Base-by-base conservation (phyloP, 2,888 invertebrate species). In the Galeruca laticollis region DNA sequence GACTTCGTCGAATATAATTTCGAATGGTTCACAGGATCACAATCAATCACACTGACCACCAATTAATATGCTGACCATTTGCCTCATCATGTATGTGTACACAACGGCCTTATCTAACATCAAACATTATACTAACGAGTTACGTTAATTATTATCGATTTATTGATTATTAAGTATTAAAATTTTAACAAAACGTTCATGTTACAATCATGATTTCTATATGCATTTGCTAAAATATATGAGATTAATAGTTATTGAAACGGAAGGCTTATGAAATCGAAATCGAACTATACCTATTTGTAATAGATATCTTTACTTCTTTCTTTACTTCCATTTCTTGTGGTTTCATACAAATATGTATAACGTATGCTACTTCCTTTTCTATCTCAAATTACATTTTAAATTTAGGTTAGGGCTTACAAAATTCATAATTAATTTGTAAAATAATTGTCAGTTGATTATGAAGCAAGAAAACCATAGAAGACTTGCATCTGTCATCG, bases 41-140 rank as follows among this genome's bases (percentile, higher is more conserved):
- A 64, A 75, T 75, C 73, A 75, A 75, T 75, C 75, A 75, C 73
- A 54, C 40, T 40, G 63, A 13, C 66, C 60, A 47, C 74, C 68
- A 67, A 72, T 75, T 75, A 75, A 73, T 73, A 64, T 60, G 47
- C 56, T 52, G 49, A 54, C 21, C 73, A 54, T 59, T 68, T 60
- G 70, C 62, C 65, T 64, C 61, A 64, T 73, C 73, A 65, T 65
- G 70, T 68, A 69, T 70, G 70, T 59, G 35, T 40, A 20, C n/a
- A 21, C 37, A 21, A 37, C 3, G 37, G 20, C 13, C 40, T 59
- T 20, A 33, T 35, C 20, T 37, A 40, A 18, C 10, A 59, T 59
- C 35, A 40, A 51, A 51, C 51, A 51, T 21, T 21, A 51, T 18
- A 51, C 51, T 51, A 51, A 51, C 21, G 51, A 51, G 51, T 20